Evolutionary conservation across 2,797 vertebrate species (phyloP), one percentile per base, ranked within the genome.

Genomic region (Danio aesculapii): DNA sequence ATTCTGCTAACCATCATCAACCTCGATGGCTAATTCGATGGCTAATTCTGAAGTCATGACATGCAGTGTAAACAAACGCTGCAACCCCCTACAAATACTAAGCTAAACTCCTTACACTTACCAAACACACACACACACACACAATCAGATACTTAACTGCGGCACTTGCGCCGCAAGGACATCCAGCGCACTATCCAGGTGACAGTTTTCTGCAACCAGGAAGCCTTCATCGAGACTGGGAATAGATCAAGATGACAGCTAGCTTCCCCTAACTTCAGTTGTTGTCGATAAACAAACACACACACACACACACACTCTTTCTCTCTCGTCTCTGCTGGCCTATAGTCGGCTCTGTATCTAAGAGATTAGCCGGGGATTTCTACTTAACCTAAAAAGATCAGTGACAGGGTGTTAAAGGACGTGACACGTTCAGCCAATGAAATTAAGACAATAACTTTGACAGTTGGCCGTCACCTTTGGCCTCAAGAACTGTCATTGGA

Each of bases 341-440:
- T 78, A 46, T 53, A 41, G 77, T 62, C 57, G 75, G 49, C 55
- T 61, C 77, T 57, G 30, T 63, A 17, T 17, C 76, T 50, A 67
- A 1, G 14, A 90, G 93, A 95, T 95, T 94, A 95, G 83, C 44
- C 5, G 57, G 84, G 92, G 92, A 93, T 94, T 93, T 94, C 86
- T 76, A 61, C 84, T 86, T 92, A 93, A 91, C 75, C 87, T 88
- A 87, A 72, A 58, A 85, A 88, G 91, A 91, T 91, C 87, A 83
- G 67, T 19, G 16, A 83, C 13, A 53, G 46, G 12, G 74, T 58
- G 52, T 52, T 44, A 46, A 62, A 77, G 76, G 67, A 85, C 53
- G 59, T 46, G 50, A 13, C 59, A 58, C 17, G 8, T 21, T 77
- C 13, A 53, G 19, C 43, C 17, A 53, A 71, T 77, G 6, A 70